These are phyloP conservation scores for Sturmia bella DNA, from an alignment of 2,888 invertebrate genomes.

Conservation along the genomic window DNA sequence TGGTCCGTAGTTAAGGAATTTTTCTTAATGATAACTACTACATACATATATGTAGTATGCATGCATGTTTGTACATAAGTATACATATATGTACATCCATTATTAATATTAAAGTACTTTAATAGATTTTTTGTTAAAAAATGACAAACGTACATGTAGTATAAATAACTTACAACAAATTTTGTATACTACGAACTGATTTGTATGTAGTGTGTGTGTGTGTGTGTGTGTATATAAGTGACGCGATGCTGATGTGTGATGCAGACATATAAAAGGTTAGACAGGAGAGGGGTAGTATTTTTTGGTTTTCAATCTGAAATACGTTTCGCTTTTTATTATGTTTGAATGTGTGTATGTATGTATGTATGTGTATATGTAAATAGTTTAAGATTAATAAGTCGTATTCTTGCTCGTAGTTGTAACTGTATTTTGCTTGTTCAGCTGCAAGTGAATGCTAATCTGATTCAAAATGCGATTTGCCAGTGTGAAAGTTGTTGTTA, in stretches of 20 bases:
- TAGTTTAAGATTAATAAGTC: conserved; percentile 47
- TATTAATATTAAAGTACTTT: conserved; percentile 16
- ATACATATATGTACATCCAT: not conserved
- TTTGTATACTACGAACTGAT: conserved; percentile 28
- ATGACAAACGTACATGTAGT: conserved; percentile 54
- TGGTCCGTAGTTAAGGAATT: conserved; percentile 66
- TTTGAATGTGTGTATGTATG: conserved; percentile 4
- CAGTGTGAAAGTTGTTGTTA: not conserved
- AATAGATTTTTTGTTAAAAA: conserved; percentile 17
- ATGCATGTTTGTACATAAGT: conserved; percentile 17
- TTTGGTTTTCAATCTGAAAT: not conserved
- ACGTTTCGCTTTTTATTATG: not conserved
- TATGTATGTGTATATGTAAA: not conserved
- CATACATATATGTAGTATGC: conserved; percentile 35
- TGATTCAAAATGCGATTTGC: conserved; percentile 18
- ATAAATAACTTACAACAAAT: conserved; percentile 23
- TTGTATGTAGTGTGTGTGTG: conserved; percentile 23
- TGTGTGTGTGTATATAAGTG: not conserved
- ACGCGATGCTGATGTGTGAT: not conserved
- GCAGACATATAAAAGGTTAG: not conserved
- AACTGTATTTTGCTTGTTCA: conserved; percentile 5
- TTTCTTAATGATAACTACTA: conserved; percentile 39
- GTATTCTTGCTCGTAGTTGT: conserved; percentile 31
- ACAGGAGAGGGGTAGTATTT: not conserved
- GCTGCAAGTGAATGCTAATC: conserved; percentile 17